Evolutionary conservation across 2,113 vertebrate genomes (phyloP).

Genomic region (Odocoileus hemionus): DNA sequence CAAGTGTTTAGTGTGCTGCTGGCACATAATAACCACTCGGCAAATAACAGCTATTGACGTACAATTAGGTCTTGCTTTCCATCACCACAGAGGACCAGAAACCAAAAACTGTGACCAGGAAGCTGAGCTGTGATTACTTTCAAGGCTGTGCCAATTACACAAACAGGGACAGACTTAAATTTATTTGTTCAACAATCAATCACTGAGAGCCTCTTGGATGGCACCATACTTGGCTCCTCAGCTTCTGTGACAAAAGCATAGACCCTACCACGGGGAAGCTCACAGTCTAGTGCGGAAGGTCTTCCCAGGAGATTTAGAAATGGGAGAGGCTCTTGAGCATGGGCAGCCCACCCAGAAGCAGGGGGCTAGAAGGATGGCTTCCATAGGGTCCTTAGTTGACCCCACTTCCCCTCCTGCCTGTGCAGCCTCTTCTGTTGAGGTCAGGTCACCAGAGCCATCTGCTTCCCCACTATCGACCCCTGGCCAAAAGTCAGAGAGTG

Average conservation of each 20-base stretch:
- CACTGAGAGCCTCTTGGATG: not conserved
- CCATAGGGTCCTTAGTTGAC: not conserved
- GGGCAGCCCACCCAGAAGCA: not conserved
- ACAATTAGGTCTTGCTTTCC: not conserved
- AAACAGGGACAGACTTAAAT: not conserved
- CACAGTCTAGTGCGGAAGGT: slow-evolving; percentile 54
- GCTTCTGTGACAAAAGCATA: not conserved
- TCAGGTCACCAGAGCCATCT: not conserved
- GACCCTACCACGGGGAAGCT: not conserved
- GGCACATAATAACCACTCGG: not conserved
- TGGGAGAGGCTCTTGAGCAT: slow-evolving; percentile 54
- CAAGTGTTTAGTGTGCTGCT: not conserved
- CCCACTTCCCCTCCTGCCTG: not conserved
- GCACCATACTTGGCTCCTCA: not conserved
- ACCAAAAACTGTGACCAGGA: not conserved
- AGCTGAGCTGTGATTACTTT: not conserved
- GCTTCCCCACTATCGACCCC: not conserved
- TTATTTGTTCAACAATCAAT: not conserved
- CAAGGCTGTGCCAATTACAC: not conserved
- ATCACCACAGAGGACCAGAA: not conserved
- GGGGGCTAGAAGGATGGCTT: not conserved
- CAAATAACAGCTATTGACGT: not conserved
- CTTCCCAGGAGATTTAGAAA: slow-evolving; percentile 47
- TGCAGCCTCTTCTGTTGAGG: not conserved
- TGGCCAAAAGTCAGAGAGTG: not conserved